phyloP scores from a whole-genome alignment of 1,140 invertebrate species.

The Penaeus japonicus region DNA sequence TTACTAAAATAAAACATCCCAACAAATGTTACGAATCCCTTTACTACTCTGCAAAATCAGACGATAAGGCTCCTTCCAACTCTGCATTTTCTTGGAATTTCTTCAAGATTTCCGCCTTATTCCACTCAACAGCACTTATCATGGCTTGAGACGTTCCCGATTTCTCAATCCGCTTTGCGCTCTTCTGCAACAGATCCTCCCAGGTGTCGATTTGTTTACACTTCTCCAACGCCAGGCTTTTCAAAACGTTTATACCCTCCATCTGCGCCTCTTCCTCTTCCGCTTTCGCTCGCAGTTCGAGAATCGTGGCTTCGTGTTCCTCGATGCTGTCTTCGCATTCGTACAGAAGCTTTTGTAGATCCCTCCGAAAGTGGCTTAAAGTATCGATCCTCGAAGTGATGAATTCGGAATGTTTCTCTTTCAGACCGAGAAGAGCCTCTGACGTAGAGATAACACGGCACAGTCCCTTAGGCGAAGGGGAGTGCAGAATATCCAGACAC shows the following conservation, averaged over 20 bases:
- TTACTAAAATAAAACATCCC: too few relatives aligned
- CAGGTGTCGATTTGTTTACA: constrained; percentile 26
- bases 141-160: constrained; percentile 1
- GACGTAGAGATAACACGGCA: constrained; percentile 8
- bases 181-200: constrained; percentile 18
- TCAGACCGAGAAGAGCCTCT: constrained; percentile 21
- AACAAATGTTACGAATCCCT: too few relatives aligned
- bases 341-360: not conserved
- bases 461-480: not conserved
- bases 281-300: not conserved
- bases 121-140: not conserved
- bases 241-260: constrained; percentile 11
- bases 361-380: constrained; percentile 19
- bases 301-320: constrained; percentile 18
- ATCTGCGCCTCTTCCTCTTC: constrained; percentile 1
- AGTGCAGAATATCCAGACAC: not conserved
- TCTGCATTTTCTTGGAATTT: not conserved
- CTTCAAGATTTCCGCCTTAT: not conserved
- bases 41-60: too few relatives aligned
- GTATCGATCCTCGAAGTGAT: constrained; percentile 6
- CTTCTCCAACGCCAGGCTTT: constrained; percentile 26
- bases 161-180: not conserved
- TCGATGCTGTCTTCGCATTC: constrained; percentile 26
- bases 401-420: not conserved
- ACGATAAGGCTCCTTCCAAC: not conserved